Percentiles rank a stretch among this genome's conserved stretches.
Conservation (phyloP, 2,888 invertebrate species). For the Hypercompe scribonia region DNA sequence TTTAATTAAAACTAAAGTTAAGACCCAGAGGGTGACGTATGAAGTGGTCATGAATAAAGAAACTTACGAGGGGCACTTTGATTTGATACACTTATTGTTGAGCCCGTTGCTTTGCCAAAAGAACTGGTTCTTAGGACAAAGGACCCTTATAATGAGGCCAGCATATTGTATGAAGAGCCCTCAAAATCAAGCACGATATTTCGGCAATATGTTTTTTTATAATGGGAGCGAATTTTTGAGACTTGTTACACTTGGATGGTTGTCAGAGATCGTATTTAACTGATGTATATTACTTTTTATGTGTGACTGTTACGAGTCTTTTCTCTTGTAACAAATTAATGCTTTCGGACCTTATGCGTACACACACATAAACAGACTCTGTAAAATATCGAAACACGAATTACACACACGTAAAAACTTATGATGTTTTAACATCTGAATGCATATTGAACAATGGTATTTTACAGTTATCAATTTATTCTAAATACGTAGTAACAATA, state of each 20-base stretch:
- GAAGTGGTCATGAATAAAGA: conserved; percentile 80
- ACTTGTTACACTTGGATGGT: conserved; percentile 57
- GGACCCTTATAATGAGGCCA: conserved; percentile 85
- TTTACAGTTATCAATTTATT: neutral
- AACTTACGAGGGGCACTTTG: conserved; percentile 76
- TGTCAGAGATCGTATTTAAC: conserved; percentile 49
- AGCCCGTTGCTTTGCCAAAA: conserved; percentile 69
- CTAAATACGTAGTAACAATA: neutral
- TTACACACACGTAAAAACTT: neutral
- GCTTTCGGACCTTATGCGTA: neutral
- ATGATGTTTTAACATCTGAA: neutral
- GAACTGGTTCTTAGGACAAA: conserved; percentile 86
- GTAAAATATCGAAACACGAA: neutral
- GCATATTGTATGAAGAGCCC: conserved; percentile 83
- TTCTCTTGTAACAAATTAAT: conserved; percentile 15
- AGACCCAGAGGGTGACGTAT: conserved; percentile 65
- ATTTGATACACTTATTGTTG: conserved; percentile 84
- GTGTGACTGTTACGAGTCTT: conserved; percentile 22
- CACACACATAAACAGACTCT: no score
- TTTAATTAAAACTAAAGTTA: conserved; percentile 79
- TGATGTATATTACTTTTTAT: conserved; percentile 43
- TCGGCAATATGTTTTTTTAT: conserved; percentile 80
- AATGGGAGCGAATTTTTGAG: conserved; percentile 65
- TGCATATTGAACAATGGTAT: neutral
- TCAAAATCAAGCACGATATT: conserved; percentile 74